Conservation (phyloP, 1,140 invertebrate species). For the Heliconius eleuchia region DNA sequence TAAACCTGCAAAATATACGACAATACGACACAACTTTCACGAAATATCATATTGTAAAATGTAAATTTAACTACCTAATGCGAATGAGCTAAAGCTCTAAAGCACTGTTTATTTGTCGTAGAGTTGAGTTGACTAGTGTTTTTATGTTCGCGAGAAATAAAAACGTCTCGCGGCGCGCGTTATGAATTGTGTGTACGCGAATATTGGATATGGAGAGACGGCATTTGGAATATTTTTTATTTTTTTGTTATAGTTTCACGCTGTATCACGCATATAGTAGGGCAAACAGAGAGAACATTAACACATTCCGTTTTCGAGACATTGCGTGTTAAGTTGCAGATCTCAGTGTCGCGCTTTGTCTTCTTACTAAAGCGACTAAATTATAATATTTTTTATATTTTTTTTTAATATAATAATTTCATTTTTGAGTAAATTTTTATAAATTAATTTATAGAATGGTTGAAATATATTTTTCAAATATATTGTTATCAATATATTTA, state of each 20-base stretch:
- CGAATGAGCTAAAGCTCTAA: constrained; percentile 66
- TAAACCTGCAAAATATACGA: constrained; percentile 34
- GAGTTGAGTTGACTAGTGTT: constrained; percentile 64
- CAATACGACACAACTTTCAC: constrained; percentile 65
- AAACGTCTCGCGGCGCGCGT: constrained; percentile 68
- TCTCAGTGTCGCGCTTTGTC: not conserved
- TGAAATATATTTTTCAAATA: too few relatives aligned
- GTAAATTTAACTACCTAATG: constrained; percentile 79
- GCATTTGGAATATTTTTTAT: not conserved
- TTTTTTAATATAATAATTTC: too few relatives aligned
- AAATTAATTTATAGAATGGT: too few relatives aligned
- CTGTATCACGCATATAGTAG: not conserved
- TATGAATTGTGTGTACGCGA: constrained; percentile 70
- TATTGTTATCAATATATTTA: too few relatives aligned
- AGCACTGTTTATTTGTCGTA: constrained; percentile 70
- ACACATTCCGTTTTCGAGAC: too few relatives aligned
- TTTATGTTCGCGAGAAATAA: constrained; percentile 75
- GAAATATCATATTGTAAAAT: constrained; percentile 52
- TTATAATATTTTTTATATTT: too few relatives aligned
- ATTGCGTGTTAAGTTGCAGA: not conserved
- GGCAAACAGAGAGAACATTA: not conserved
- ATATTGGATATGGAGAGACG: not conserved
- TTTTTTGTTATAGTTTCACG: not conserved
- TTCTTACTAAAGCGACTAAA: not conserved
- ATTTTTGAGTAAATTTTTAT: too few relatives aligned